Evolutionary conservation across 2,888 invertebrate species (phyloP).

Genomic region (Eilema depressum): DNA sequence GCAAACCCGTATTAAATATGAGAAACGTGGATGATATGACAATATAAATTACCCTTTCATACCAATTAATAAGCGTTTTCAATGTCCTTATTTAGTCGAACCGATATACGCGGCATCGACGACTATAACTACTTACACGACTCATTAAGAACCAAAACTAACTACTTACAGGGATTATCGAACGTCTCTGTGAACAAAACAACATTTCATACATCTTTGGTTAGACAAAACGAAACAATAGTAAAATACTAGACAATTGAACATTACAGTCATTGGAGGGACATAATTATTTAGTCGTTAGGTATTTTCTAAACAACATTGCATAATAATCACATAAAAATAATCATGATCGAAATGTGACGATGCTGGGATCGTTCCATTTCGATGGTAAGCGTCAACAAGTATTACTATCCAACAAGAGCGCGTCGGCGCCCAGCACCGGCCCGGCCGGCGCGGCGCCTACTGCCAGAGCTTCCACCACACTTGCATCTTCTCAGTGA

Average conservation of each 20-base stretch:
- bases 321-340: conserved; percentile 83
- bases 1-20: conserved; percentile 87
- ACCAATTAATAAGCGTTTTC: conserved; percentile 88
- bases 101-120: conserved; percentile 78
- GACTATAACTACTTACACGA: conserved; percentile 83
- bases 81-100: conserved; percentile 85
- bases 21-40: conserved; percentile 87
- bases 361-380: conserved; percentile 78
- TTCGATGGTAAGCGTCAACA: conserved; percentile 85
- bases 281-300: conserved; percentile 83
- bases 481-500: conserved; percentile 95
- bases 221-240: conserved; percentile 83
- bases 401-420: conserved; percentile 79
- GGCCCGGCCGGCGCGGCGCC: conserved; percentile 53
- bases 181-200: conserved; percentile 76
- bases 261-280: conserved; percentile 85
- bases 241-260: conserved; percentile 83
- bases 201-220: conserved; percentile 82
- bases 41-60: conserved; percentile 88
- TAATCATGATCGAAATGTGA: conserved; percentile 81
- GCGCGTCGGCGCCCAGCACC: conserved; percentile 41
- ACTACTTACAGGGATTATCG: conserved; percentile 83
- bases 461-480: conserved; percentile 95
- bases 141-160: conserved; percentile 82
- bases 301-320: conserved; percentile 85